A percentile compares a stretch with the other conserved stretches of the same genome.
Evolutionary conservation across 2,888 invertebrate species (phyloP).

Genomic region (Alloplasta piceator): DNA sequence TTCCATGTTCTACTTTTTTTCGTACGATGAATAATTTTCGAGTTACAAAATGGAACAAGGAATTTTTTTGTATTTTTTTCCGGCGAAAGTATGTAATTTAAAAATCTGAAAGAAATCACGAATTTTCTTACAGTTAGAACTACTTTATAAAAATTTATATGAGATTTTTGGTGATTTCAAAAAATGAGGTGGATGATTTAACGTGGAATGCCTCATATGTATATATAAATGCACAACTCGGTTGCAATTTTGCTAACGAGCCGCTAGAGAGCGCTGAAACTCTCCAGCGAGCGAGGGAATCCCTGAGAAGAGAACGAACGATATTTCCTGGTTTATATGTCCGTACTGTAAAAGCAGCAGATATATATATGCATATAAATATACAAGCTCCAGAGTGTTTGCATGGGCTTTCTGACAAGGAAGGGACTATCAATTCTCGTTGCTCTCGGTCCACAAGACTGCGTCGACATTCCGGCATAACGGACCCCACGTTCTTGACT

Average conservation of each 20-base stretch:
- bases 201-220: too few relatives aligned
- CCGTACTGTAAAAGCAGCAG: slow-evolving; percentile 8
- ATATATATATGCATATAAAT: too few relatives aligned
- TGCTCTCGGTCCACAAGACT: slow-evolving; percentile 50
- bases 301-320: slow-evolving; percentile 41
- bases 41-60: too few relatives aligned
- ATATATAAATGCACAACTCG: slow-evolving; percentile 55
- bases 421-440: slow-evolving; percentile 60
- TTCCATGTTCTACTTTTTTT: too few relatives aligned
- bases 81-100: too few relatives aligned
- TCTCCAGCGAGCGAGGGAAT: slow-evolving; percentile 43
- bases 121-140: too few relatives aligned
- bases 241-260: slow-evolving; percentile 64
- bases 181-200: too few relatives aligned
- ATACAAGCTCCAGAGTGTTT: slow-evolving; percentile 12
- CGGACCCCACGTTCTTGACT: slow-evolving; percentile 16
- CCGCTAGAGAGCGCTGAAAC: slow-evolving; percentile 46
- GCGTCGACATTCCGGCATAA: slow-evolving; percentile 31
- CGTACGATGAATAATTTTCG: too few relatives aligned
- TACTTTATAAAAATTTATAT: too few relatives aligned
- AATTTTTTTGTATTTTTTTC: too few relatives aligned
- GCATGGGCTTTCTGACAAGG: slow-evolving; percentile 22
- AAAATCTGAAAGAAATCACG: too few relatives aligned
- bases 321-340: slow-evolving; percentile 55
- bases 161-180: too few relatives aligned